Percentiles rank a stretch among this genome's conserved stretches.
These are phyloP conservation scores for Eubucco bourcierii DNA, from an alignment of 2,113 vertebrate genomes.

Conservation along the genomic window DNA sequence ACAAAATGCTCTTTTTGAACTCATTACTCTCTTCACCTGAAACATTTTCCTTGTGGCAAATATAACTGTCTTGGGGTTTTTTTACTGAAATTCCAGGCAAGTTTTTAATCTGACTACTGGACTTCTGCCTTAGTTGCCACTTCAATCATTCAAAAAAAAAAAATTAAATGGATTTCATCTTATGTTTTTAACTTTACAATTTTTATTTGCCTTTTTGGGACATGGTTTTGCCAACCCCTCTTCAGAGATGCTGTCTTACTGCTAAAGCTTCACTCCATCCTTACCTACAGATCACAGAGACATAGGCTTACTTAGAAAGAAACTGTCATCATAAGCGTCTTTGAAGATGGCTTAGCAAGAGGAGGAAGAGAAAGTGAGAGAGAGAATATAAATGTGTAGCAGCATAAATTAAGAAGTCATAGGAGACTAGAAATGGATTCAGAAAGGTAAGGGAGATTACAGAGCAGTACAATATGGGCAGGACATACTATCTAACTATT, in stretches of 20 bases:
- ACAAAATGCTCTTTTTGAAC: neutral
- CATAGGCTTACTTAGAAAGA: neutral
- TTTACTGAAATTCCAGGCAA: neutral
- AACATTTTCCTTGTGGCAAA: neutral
- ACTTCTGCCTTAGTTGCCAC: neutral
- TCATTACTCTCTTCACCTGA: neutral
- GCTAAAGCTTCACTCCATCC: neutral
- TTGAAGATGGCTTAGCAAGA: neutral
- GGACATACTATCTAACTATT: neutral
- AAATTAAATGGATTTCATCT: neutral
- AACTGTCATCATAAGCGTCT: neutral
- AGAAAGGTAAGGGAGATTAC: neutral
- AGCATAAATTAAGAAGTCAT: slow-evolving; percentile 29
- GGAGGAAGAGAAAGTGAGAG: neutral
- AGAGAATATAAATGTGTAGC: neutral
- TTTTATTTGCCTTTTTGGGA: neutral
- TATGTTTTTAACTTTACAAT: neutral
- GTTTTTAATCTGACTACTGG: neutral
- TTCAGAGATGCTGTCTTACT: neutral
- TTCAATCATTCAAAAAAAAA: neutral
- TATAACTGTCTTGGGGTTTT: neutral
- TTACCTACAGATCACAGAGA: neutral
- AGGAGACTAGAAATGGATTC: neutral
- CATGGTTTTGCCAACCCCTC: neutral
- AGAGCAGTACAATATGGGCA: neutral